Percentiles rank a stretch among this genome's conserved stretches.
phyloP scores from a whole-genome alignment of 2,113 vertebrate genomes.

The Psephotus haematonotus region DNA sequence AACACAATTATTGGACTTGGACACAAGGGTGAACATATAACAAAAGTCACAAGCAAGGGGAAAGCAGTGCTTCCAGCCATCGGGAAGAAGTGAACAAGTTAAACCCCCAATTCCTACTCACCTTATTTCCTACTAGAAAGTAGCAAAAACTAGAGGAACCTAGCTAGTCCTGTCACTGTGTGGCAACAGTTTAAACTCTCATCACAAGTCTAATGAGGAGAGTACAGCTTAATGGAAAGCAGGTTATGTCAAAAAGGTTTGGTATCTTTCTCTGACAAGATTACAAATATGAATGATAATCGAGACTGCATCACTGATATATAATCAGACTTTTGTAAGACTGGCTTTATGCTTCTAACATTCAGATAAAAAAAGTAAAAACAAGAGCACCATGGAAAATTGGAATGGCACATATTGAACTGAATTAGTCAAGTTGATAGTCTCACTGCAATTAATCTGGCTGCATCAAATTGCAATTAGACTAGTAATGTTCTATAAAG shows the following conservation, averaged over 20 bases:
- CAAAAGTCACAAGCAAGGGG: neutral
- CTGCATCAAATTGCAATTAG: neutral
- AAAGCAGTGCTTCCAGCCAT: neutral
- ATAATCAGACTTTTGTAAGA: neutral
- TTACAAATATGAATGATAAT: neutral
- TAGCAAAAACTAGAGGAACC: neutral
- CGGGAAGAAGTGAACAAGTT: neutral
- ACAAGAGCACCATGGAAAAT: neutral
- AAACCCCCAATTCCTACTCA: fast-evolving
- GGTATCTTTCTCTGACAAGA: conserved; percentile 1
- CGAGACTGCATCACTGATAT: neutral
- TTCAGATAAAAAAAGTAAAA: neutral
- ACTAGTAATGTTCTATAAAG: neutral
- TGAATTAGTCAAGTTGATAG: neutral
- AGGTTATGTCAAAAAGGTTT: conserved; percentile 28
- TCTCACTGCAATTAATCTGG: neutral
- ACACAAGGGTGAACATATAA: neutral
- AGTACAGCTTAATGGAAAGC: neutral
- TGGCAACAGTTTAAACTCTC: neutral
- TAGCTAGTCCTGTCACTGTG: neutral
- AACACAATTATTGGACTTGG: neutral
- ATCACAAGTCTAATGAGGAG: neutral
- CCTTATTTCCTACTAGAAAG: neutral
- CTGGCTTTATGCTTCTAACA: neutral
- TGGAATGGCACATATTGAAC: neutral